Evolutionary conservation across 2,797 vertebrate species (phyloP).

Genomic region (Phalanger gymnotis): DNA sequence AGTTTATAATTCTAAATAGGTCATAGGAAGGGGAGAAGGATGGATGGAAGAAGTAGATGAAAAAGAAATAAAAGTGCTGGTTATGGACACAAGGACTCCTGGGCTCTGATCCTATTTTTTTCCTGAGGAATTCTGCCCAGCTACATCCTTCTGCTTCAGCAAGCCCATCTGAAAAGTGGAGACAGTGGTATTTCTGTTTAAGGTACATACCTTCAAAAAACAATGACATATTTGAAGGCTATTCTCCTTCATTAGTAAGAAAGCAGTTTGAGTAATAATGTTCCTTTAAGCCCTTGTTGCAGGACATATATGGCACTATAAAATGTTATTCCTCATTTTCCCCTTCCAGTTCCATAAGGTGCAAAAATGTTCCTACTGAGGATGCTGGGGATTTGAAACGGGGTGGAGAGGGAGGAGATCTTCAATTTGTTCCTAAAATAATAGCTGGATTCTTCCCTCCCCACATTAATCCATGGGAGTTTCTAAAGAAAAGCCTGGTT

Average conservation of each 20-base stretch:
- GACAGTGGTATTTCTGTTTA: not conserved
- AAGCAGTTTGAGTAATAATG: not conserved
- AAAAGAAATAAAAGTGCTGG: not conserved
- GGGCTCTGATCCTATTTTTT: not conserved
- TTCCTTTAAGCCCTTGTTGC: not conserved
- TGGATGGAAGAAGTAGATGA: not conserved
- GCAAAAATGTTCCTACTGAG: not conserved
- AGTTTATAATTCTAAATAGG: not conserved
- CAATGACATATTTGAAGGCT: not conserved
- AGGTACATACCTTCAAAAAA: not conserved
- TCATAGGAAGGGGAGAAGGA: not conserved
- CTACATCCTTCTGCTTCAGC: not conserved
- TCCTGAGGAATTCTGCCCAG: not conserved
- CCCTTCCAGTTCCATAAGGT: not conserved
- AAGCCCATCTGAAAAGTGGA: not conserved
- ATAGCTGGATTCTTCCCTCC: not conserved
- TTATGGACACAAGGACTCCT: rapidly evolving
- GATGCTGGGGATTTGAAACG: not conserved
- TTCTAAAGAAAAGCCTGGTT: not conserved
- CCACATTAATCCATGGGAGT: not conserved
- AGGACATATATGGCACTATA: not conserved
- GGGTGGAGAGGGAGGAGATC: not conserved
- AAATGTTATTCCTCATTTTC: not conserved
- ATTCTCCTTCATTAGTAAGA: not conserved
- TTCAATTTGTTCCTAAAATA: not conserved